Conservation (phyloP, 2,113 vertebrate genomes). For the Epinephelus lanceolatus region DNA sequence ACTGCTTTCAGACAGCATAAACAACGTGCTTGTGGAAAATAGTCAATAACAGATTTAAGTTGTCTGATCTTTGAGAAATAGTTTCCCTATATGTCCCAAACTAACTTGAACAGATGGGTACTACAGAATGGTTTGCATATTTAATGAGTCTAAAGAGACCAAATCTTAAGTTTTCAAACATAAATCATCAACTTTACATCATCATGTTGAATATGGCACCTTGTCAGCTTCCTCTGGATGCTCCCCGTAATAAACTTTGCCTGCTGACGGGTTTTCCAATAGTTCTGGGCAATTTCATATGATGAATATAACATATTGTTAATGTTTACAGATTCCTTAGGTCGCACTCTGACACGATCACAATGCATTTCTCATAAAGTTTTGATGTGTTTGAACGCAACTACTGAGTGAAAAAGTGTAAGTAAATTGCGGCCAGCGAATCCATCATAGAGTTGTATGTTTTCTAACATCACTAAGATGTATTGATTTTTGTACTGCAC, state of each 20-base stretch:
- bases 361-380: conserved; percentile 39
- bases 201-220: neutral
- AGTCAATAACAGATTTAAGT: neutral
- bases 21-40: neutral
- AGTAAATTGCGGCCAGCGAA: conserved; percentile 43
- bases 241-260: neutral
- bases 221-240: conserved; percentile 9
- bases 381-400: conserved; percentile 53
- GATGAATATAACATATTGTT: conserved; percentile 19
- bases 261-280: conserved; percentile 8
- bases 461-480: conserved; percentile 70
- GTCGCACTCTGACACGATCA: conserved; percentile 34
- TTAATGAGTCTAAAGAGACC: neutral
- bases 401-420: conserved; percentile 51
- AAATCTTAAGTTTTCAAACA: conserved; percentile 13
- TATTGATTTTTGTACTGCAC: conserved; percentile 66
- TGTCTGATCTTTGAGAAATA: conserved; percentile 8
- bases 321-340: conserved; percentile 45
- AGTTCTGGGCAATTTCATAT: conserved; percentile 43
- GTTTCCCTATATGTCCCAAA: neutral
- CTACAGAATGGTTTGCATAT: conserved; percentile 1
- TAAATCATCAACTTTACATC: conserved; percentile 25
- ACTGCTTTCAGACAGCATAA: neutral
- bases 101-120: conserved; percentile 23
- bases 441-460: conserved; percentile 67